These are phyloP conservation scores for Plestiodon gilberti DNA, from an alignment of 2,113 vertebrate genomes.

Conservation along the genomic window DNA sequence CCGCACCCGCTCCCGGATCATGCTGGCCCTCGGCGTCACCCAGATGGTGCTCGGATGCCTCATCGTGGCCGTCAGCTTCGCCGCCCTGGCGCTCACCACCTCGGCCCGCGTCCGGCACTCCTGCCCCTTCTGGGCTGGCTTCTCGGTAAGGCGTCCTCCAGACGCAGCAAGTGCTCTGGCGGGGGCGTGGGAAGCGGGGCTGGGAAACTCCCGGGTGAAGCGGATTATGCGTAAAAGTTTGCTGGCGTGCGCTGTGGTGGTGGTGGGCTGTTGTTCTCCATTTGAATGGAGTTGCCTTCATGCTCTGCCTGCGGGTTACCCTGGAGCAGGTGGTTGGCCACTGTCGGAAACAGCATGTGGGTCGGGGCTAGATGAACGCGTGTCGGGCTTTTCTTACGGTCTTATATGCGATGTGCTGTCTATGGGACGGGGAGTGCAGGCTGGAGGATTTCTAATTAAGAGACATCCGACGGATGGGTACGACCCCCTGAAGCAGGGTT, in stretches of 20 bases:
- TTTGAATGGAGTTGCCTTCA: not conserved
- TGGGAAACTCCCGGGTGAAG: not conserved
- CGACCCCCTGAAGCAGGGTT: not conserved
- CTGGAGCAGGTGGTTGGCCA: not conserved
- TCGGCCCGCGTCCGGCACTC: conserved; percentile 95
- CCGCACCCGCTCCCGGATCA: conserved; percentile 89
- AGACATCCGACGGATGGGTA: not conserved
- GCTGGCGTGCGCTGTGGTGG: too few relatives aligned
- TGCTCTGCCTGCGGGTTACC: not conserved
- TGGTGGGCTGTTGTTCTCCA: too few relatives aligned
- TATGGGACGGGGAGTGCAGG: too few relatives aligned
- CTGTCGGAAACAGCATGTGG: too few relatives aligned
- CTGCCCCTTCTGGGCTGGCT: conserved; percentile 97
- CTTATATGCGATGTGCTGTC: not conserved
- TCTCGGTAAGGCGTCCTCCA: conserved; percentile 85
- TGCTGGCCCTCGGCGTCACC: conserved; percentile 92
- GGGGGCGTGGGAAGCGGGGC: too few relatives aligned
- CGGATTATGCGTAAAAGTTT: too few relatives aligned
- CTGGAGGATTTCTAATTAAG: too few relatives aligned
- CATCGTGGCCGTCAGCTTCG: conserved; percentile 96
- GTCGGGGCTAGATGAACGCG: not conserved
- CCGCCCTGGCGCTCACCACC: conserved; percentile 94
- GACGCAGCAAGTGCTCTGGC: accelerated
- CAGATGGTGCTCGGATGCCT: conserved; percentile 96
- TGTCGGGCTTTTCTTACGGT: not conserved